These are phyloP conservation scores for Lycophotia porphyrea DNA, from an alignment of 2,888 invertebrate species.

Conservation along the genomic window DNA sequence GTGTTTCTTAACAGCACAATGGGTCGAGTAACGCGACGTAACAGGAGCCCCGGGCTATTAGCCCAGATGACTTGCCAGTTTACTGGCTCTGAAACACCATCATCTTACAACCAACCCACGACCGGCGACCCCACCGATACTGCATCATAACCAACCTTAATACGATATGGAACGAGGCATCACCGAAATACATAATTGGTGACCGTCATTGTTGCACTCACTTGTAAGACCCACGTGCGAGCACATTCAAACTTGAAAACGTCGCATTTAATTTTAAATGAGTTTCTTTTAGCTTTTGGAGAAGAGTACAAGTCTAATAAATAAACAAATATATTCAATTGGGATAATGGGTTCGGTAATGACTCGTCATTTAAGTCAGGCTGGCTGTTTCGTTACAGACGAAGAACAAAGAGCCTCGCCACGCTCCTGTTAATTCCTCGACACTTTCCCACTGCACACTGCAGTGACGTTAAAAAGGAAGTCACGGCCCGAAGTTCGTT, in stretches of 20 bases:
- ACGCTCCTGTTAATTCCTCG: constrained; percentile 85
- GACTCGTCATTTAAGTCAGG: constrained; percentile 72
- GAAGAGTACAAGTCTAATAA: constrained; percentile 69
- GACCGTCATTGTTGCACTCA: constrained; percentile 44
- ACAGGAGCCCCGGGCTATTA: constrained; percentile 80
- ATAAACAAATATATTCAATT: constrained; percentile 80
- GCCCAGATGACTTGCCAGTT: constrained; percentile 83
- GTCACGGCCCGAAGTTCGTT: constrained; percentile 86
- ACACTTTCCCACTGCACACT: constrained; percentile 83
- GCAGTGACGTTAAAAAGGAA: constrained; percentile 85
- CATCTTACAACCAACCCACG: constrained; percentile 55
- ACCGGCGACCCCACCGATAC: constrained; percentile 70
- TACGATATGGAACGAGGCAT: constrained; percentile 42
- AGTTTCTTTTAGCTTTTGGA: constrained; percentile 43
- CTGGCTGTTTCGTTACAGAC: constrained; percentile 77
- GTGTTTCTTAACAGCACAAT: constrained; percentile 68
- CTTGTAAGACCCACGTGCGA: constrained; percentile 25
- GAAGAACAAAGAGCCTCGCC: constrained; percentile 83
- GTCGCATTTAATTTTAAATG: constrained; percentile 61
- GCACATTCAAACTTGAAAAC: constrained; percentile 30
- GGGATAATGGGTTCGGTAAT: constrained; percentile 76
- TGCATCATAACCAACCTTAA: constrained; percentile 69
- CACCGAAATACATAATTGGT: constrained; percentile 56
- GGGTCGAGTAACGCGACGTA: constrained; percentile 72
- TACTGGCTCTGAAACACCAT: constrained; percentile 72